Evolutionary conservation across 2,797 vertebrate genomes (phyloP).

Genomic region (Semotilus atromaculatus): DNA sequence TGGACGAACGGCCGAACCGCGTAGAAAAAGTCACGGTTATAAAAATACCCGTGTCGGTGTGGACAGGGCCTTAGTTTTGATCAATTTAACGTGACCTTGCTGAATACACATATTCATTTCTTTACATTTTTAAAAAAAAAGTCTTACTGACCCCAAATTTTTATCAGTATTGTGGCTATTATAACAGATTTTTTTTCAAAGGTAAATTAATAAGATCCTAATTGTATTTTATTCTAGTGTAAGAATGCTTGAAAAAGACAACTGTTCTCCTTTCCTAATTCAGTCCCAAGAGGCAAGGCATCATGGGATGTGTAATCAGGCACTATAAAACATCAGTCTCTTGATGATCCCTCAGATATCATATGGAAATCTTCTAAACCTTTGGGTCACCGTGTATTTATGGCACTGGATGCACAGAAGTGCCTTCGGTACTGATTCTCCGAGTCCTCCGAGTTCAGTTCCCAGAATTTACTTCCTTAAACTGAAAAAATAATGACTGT

Average conservation of each 20-base stretch:
- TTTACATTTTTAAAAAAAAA: not conserved
- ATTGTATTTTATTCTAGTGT: not conserved
- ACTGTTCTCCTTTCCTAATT: not conserved
- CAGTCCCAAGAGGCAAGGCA: not conserved
- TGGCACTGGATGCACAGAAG: not conserved
- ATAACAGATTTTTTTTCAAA: not conserved
- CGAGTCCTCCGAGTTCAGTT: not conserved
- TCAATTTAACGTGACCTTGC: not conserved
- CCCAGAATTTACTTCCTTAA: slow-evolving; percentile 34
- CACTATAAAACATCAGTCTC: slow-evolving; percentile 13
- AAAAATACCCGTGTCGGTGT: too few species aligned
- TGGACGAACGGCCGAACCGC: too few species aligned
- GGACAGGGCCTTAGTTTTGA: too few species aligned
- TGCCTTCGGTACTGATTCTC: slow-evolving; percentile 14
- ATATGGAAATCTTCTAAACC: slow-evolving; percentile 17
- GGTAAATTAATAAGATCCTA: not conserved
- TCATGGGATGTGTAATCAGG: not conserved
- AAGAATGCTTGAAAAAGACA: not conserved
- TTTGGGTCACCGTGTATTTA: not conserved
- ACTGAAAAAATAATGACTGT: slow-evolving; percentile 52
- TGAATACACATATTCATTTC: not conserved
- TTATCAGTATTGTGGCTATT: not conserved
- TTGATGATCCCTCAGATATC: slow-evolving; percentile 1
- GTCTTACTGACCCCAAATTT: not conserved
- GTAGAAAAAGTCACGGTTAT: too few species aligned